Conservation (phyloP, 2,797 vertebrate genomes). For the Myotis vivesi region DNA sequence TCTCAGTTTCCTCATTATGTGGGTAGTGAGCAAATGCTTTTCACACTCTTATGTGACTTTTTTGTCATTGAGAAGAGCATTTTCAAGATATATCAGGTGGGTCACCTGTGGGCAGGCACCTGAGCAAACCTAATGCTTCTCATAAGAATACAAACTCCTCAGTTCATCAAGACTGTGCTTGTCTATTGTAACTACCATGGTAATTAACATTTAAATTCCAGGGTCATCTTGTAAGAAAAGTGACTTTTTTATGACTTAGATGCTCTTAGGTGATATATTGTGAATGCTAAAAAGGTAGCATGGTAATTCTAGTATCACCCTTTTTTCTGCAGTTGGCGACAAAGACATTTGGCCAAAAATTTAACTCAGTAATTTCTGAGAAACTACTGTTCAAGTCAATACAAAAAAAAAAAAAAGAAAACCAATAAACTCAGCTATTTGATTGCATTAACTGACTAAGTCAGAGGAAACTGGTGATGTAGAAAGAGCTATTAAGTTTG, state of each 20-base stretch:
- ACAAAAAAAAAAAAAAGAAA: background rate
- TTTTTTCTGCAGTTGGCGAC: background rate
- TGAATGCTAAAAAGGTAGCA: background rate
- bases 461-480: background rate
- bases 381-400: background rate
- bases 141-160: background rate
- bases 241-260: background rate
- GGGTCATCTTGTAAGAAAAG: background rate
- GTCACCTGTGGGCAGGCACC: background rate
- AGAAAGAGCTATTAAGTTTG: background rate
- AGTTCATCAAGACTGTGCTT: background rate
- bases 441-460: constrained; percentile 21
- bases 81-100: background rate
- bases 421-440: background rate
- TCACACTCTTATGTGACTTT: background rate
- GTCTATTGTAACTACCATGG: background rate
- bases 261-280: background rate
- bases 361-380: constrained; percentile 30
- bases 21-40: background rate
- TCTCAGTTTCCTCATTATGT: background rate
- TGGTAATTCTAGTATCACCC: background rate
- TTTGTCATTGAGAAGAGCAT: background rate
- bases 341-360: constrained; percentile 4
- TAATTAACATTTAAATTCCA: background rate
- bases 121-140: background rate